phyloP scores from a whole-genome alignment of 2,888 invertebrate species.

The Perizoma flavofasciatum region DNA sequence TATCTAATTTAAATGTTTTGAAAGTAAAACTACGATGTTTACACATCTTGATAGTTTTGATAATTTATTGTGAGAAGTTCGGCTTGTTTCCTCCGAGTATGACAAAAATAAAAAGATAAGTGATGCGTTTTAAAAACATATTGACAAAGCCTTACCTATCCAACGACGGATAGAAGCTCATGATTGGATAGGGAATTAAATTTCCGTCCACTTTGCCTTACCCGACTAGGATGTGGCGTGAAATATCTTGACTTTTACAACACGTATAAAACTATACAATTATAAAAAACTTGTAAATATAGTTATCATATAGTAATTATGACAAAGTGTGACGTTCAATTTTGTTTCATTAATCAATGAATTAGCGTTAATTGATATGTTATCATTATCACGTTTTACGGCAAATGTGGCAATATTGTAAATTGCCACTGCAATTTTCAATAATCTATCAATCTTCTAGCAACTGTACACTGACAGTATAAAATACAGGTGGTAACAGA shows the following conservation, averaged over 20 bases:
- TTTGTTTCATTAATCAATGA: constrained; percentile 5
- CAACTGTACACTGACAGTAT: too few relatives aligned
- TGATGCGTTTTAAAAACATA: neutral
- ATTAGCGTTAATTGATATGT: neutral
- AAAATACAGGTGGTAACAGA: too few relatives aligned
- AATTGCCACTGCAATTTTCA: too few relatives aligned
- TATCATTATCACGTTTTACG: neutral
- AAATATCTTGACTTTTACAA: constrained; percentile 11
- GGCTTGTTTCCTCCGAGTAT: too few relatives aligned
- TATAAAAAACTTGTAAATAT: neutral
- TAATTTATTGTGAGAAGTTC: too few relatives aligned
- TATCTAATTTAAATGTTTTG: too few relatives aligned
- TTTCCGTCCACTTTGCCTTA: constrained; percentile 24
- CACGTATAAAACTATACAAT: neutral
- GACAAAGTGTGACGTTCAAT: neutral
- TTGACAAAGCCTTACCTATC: neutral
- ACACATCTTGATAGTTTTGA: too few relatives aligned
- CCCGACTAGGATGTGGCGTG: constrained; percentile 3
- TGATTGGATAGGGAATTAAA: constrained; percentile 9
- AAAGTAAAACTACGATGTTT: too few relatives aligned
- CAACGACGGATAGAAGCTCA: neutral
- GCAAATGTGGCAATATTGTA: neutral
- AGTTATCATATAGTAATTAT: neutral
- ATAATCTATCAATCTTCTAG: too few relatives aligned
- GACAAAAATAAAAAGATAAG: neutral